A percentile compares a stretch with the other conserved stretches of the same genome.
These are phyloP conservation scores for Microctenopoma stevenorrisi DNA, from an alignment of 2,797 vertebrate species.

Conservation along the genomic window DNA sequence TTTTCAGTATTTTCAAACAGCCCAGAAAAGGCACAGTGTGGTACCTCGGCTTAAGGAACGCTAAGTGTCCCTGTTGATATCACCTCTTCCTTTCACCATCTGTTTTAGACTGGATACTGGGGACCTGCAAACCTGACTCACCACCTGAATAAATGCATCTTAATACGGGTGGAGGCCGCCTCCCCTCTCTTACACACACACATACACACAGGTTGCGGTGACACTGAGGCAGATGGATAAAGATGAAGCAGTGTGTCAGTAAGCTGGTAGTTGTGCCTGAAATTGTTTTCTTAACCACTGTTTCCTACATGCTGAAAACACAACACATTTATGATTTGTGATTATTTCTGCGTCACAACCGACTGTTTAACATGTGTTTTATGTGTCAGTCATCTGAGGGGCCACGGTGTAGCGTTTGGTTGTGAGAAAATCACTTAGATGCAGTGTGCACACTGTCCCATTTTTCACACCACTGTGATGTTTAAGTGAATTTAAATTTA, in stretches of 20 bases:
- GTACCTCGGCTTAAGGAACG: conserved; percentile 9
- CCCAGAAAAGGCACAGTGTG: background rate
- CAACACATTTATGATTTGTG: background rate
- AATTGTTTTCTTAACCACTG: conserved; percentile 7
- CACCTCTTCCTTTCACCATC: conserved; percentile 30
- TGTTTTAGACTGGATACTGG: conserved; percentile 25
- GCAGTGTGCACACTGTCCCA: background rate
- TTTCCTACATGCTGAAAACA: background rate
- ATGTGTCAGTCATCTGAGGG: background rate
- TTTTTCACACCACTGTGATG: background rate
- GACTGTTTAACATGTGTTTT: conserved; percentile 7
- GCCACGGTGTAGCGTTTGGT: background rate
- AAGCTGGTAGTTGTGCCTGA: conserved; percentile 3
- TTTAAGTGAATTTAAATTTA: background rate
- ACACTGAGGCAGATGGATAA: conserved; percentile 9
- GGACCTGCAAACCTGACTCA: conserved; percentile 39
- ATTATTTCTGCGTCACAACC: background rate
- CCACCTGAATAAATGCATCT: conserved; percentile 47
- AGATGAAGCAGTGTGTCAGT: background rate
- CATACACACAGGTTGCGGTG: conserved; percentile 9
- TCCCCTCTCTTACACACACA: background rate
- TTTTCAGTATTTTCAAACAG: conserved; percentile 11
- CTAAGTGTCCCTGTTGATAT: conserved; percentile 28
- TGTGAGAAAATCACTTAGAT: background rate
- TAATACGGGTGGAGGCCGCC: conserved; percentile 1